phyloP scores from a whole-genome alignment of 2,113 vertebrate species.

The Rynchops niger region DNA sequence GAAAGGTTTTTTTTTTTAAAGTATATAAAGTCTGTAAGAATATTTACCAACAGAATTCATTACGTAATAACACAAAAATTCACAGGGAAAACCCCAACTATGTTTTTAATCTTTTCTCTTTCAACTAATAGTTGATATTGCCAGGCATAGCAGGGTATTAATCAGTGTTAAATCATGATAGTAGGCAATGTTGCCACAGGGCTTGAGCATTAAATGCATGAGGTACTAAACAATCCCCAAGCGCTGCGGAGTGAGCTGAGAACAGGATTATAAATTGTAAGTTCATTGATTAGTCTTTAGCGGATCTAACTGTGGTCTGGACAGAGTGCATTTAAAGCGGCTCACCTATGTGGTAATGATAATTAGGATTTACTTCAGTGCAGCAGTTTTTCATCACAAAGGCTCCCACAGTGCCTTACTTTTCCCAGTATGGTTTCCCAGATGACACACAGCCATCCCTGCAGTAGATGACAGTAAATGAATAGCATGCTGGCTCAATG shows the following conservation, averaged over 20 bases:
- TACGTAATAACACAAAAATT: neutral
- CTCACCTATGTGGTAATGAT: neutral
- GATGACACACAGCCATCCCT: neutral
- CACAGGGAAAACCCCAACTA: neutral
- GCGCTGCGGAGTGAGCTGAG: neutral
- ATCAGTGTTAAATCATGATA: constrained; percentile 20
- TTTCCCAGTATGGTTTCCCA: neutral
- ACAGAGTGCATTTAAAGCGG: neutral
- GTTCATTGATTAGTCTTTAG: constrained; percentile 5
- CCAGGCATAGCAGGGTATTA: constrained; percentile 1
- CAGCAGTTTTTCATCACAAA: neutral
- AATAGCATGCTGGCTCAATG: neutral
- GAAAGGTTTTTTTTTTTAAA: neutral
- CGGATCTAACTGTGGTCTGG: neutral
- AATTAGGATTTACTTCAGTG: neutral
- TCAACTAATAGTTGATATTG: neutral
- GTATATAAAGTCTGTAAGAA: neutral
- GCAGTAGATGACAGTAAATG: neutral
- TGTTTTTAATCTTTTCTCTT: neutral
- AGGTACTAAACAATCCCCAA: constrained; percentile 17
- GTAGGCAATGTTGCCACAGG: neutral
- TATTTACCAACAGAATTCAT: neutral
- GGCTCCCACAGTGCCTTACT: neutral
- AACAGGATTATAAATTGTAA: constrained; percentile 11
- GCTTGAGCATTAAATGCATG: neutral